These are phyloP conservation scores for Haplochromis burtoni DNA, from an alignment of 2,113 vertebrate species.

Conservation along the genomic window DNA sequence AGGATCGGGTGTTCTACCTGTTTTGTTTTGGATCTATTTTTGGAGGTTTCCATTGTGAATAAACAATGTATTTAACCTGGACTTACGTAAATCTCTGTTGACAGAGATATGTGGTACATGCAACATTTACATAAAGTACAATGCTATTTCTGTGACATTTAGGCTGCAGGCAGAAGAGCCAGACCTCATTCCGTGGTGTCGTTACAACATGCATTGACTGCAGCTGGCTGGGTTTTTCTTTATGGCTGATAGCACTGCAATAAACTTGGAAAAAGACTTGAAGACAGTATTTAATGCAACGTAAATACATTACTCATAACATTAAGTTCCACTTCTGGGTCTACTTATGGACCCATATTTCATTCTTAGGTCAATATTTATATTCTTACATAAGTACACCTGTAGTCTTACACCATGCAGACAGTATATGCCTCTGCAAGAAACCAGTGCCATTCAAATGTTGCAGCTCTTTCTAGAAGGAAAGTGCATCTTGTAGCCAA, in stretches of 20 bases:
- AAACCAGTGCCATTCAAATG: neutral
- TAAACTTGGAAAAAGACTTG: neutral
- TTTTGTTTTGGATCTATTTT: neutral
- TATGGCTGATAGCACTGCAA: neutral
- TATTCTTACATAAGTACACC: neutral
- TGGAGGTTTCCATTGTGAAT: neutral
- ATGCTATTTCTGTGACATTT: neutral
- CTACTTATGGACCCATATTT: neutral
- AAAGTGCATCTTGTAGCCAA: neutral
- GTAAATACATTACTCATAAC: neutral
- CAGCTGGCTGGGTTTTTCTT: neutral
- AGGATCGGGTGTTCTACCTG: conserved; percentile 9
- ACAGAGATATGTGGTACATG: neutral
- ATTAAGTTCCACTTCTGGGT: neutral
- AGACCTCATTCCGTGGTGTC: neutral
- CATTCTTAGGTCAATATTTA: neutral
- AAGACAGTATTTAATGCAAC: neutral
- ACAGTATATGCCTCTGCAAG: neutral
- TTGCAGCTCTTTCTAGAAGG: neutral
- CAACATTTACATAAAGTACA: neutral
- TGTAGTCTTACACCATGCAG: neutral
- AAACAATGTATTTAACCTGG: neutral
- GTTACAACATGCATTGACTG: neutral
- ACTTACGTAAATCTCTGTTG: neutral
- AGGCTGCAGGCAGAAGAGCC: neutral